Evolutionary conservation across 2,797 vertebrate genomes (phyloP).

Genomic region (Psittacula echo): DNA sequence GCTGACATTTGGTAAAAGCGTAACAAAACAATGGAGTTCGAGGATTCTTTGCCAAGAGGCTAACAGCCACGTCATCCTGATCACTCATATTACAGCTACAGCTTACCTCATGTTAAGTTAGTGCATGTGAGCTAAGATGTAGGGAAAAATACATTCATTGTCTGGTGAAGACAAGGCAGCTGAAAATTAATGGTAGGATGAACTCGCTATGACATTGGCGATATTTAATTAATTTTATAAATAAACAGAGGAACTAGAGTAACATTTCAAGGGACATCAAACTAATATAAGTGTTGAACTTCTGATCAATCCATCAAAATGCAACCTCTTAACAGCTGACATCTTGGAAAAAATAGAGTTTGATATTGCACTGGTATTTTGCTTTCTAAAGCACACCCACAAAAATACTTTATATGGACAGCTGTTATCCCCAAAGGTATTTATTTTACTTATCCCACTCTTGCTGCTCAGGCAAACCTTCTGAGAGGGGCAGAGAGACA

Average conservation of each 20-base stretch:
- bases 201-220: not conserved
- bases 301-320: not conserved
- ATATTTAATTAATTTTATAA: not conserved
- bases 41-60: constrained; percentile 9
- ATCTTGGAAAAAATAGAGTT: not conserved
- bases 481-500: not conserved
- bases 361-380: not conserved
- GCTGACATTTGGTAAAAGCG: not conserved
- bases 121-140: not conserved
- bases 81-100: not conserved
- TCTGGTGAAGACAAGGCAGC: not conserved
- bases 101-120: not conserved
- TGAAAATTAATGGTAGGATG: not conserved
- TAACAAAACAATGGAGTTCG: not conserved
- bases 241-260: not conserved
- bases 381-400: not conserved
- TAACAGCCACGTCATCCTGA: not conserved
- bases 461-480: not conserved
- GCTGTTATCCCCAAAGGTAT: not conserved
- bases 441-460: not conserved
- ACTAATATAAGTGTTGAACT: not conserved
- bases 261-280: not conserved
- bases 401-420: not conserved
- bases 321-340: not conserved
- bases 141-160: not conserved